Evolutionary conservation across 2,888 invertebrate species (phyloP), one percentile per base, ranked within the genome.

Genomic region (Macropis europaea): DNA sequence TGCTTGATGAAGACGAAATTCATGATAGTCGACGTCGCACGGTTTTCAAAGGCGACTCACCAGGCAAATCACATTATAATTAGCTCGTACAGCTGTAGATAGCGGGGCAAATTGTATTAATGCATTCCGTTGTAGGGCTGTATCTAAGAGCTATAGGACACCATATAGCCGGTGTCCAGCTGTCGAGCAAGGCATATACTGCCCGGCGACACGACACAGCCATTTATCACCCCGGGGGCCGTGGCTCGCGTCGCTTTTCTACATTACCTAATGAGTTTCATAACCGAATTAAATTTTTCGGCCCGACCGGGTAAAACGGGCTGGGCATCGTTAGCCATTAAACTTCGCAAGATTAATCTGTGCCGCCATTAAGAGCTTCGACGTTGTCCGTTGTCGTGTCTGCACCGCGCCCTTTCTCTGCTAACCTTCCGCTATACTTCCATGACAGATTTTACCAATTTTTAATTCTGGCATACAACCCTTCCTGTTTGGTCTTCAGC

Each of bases 261-360:
- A 80, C 83, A 85, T 84, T 84, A 83, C 84, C 81, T 84, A 84
- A 86, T 84, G 84, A 86, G 83, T 78, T 81, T 82, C 82, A 81
- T 86, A 85, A 84, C 83, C 81, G 82, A 85, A 85, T 86, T 84
- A 84, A 81, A 85, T 83, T 86, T 85, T 84, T 75, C 76, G 82
- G 73, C 77, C 73, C 64, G 71, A 36, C 56, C 42, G 45, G 59
- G 62, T 62, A 72, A 70, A 67, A 54, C 62, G 71, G 71, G 60
- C 45, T 53, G 71, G 50, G 71, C 80, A 76, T 83, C 84, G 83
- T 84, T 81, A 76, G 69, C 76, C 19, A 83, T 84, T 84, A 85
- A 85, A 82, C 82, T 82, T 79, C 22, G 74, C 79, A 81, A 83
- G 85, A 86, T 86, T 85, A 84, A 86, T 85, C 84, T 82, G 79